Base-by-base conservation (phyloP, 2,113 vertebrate genomes). In the Equus quagga region DNA sequence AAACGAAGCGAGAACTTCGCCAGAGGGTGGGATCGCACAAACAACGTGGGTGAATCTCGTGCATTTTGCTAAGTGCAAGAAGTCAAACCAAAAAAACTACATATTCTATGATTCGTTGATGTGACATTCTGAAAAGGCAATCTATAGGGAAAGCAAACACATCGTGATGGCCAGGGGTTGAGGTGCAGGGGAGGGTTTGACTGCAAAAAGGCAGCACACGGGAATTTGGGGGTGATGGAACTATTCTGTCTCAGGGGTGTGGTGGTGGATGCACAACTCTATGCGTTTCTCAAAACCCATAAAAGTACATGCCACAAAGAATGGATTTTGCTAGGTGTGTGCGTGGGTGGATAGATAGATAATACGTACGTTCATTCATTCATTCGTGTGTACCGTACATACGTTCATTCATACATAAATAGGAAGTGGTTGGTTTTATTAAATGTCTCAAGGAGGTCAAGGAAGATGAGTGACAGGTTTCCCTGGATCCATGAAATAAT, bases 21-120 rank as follows among this genome's bases (percentile, higher is more conserved):
- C 4, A 21, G 54, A 18, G 65, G 23, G 28, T 5, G 19, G 36
- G 24, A 12, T 36, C 41, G n/a, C 19, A 8, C n/a, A 19, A 19
- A 28, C 54, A 3, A 5, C 2, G 6, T 26, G 8, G 70, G 5
- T 1, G 28, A 23, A 10, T 80, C 21, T 41, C 44, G n/a, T 8
- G 31, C 21, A 6, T 51, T 49, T 70, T 31, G 69, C 24, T 76
- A 64, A 64, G 67, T 28, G 36, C 49, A 17, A 89, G 83, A 46
- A 31, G 41, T 36, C 46, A 41, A 19, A 78, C 36, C 72, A 19
- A 1, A 44, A 83, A 80, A 24, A 1, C 31, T 67, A 0, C 17
- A 3, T 8, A 0, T 51, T 56, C 51, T 21, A 0, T 11, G 28
- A 49, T 36, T n/a, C 51, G 23, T 6, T 18, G 31, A 15, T 36